Percentiles rank a stretch among this genome's conserved stretches.
Evolutionary conservation across 2,797 vertebrate species (phyloP).

Genomic region (Anabacerthia variegaticeps): DNA sequence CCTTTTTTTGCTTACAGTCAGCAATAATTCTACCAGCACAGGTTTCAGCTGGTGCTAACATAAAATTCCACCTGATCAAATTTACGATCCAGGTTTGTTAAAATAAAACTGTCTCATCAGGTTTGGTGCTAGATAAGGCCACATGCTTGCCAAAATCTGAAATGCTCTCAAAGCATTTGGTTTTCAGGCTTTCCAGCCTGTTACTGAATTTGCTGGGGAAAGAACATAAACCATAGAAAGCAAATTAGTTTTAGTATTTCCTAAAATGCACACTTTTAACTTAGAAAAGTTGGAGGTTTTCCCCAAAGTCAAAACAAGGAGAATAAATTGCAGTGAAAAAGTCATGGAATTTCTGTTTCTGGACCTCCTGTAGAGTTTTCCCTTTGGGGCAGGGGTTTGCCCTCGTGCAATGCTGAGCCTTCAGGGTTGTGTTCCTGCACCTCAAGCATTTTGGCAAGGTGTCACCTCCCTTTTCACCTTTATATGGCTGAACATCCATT

Average conservation of each 20-base stretch:
- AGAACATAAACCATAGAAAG: not conserved
- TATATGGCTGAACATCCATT: not conserved
- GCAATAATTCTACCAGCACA: not conserved
- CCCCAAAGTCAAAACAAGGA: not conserved
- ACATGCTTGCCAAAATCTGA: not conserved
- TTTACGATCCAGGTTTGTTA: not conserved
- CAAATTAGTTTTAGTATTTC: not conserved
- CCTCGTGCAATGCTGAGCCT: not conserved
- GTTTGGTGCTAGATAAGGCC: not conserved
- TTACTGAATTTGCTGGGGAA: not conserved
- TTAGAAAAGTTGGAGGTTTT: fast-evolving
- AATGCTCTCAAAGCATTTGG: not conserved
- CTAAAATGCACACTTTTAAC: not conserved
- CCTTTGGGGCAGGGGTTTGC: not conserved
- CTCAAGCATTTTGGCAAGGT: not conserved
- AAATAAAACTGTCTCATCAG: not conserved
- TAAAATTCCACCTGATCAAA: not conserved
- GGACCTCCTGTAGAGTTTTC: not conserved
- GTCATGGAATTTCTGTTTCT: not conserved
- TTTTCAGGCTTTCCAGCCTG: not conserved
- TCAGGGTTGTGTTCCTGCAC: not conserved
- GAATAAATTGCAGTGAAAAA: not conserved
- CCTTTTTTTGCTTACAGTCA: not conserved
- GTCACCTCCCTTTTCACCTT: not conserved
- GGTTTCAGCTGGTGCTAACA: not conserved